Evolutionary conservation across 30 jellyfish, hydroid and myxozoan genomes (phyloP).

Genomic region (Nemopilema nomurai): DNA sequence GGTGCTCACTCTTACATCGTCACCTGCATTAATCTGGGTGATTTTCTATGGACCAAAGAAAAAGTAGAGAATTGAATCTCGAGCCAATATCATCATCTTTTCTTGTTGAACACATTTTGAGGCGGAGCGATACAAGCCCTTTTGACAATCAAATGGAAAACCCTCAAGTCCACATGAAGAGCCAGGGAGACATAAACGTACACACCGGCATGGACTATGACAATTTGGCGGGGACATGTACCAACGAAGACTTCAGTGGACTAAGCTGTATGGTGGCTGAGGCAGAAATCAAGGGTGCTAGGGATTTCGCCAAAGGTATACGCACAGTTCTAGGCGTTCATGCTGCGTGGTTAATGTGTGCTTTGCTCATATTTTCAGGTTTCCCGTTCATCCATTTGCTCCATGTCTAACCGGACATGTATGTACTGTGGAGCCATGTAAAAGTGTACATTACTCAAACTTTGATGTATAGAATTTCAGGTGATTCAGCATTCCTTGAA

Average conservation of each 20-base stretch:
- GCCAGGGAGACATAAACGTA: constrained; percentile 19
- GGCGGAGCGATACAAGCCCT: constrained; percentile 63
- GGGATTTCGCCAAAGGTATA: constrained; percentile 61
- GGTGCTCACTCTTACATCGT: constrained; percentile 53
- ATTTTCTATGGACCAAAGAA: constrained; percentile 67
- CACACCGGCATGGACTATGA: constrained; percentile 31
- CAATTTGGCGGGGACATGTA: constrained; percentile 44
- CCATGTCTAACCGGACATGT: background rate
- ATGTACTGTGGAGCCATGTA: background rate
- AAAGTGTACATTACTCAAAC: too few species aligned
- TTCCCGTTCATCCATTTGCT: background rate
- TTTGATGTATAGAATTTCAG: background rate
- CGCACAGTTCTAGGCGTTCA: background rate
- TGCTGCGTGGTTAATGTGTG: background rate
- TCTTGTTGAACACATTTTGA: constrained; percentile 86
- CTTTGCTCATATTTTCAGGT: background rate
- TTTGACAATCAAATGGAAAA: constrained; percentile 65
- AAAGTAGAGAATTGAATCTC: constrained; percentile 58
- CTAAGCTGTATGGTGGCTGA: constrained; percentile 98
- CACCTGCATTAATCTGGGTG: constrained; percentile 46
- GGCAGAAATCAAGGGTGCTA: constrained; percentile 90
- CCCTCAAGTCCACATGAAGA: constrained; percentile 48
- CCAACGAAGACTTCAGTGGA: constrained; percentile 55
- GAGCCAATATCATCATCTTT: constrained; percentile 91
- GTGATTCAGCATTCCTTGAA: too few species aligned